A percentile compares a stretch with the other conserved stretches of the same genome.
Conservation (phyloP, 1,140 invertebrate species). For the Zaprionus nigranus region DNA sequence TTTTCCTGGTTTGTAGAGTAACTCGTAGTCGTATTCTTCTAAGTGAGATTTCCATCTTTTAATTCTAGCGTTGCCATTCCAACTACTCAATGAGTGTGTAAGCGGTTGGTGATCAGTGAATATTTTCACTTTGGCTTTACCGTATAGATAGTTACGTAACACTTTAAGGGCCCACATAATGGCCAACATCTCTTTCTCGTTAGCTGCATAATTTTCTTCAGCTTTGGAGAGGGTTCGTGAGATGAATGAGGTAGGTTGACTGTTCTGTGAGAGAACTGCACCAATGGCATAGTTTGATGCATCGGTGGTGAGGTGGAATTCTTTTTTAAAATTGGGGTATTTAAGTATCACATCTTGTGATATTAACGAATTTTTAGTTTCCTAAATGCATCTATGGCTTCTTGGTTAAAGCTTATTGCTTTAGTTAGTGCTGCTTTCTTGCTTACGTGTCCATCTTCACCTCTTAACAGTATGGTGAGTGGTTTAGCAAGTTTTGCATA, state of each 20-base stretch:
- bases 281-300: slow-evolving; percentile 67
- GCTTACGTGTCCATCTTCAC: no score
- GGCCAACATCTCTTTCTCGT: no score
- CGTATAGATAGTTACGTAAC: no score
- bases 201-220: no score
- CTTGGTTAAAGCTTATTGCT: slow-evolving; percentile 37
- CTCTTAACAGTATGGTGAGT: no score
- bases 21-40: background rate
- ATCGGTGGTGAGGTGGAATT: slow-evolving; percentile 76
- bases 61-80: slow-evolving; percentile 71
- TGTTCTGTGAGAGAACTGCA: slow-evolving; percentile 73
- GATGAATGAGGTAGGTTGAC: slow-evolving; percentile 39
- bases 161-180: no score
- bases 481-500: no score
- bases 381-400: slow-evolving; percentile 66
- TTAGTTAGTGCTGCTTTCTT: no score
- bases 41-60: no score
- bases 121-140: background rate
- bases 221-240: slow-evolving; percentile 43
- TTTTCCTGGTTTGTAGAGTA: slow-evolving; percentile 74
- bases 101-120: slow-evolving; percentile 83
- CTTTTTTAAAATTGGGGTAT: slow-evolving; percentile 59
- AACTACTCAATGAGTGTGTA: slow-evolving; percentile 79
- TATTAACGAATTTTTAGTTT: background rate
- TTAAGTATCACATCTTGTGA: background rate